Conservation (phyloP, 2,888 invertebrate species). For the Cenopis cana region DNA sequence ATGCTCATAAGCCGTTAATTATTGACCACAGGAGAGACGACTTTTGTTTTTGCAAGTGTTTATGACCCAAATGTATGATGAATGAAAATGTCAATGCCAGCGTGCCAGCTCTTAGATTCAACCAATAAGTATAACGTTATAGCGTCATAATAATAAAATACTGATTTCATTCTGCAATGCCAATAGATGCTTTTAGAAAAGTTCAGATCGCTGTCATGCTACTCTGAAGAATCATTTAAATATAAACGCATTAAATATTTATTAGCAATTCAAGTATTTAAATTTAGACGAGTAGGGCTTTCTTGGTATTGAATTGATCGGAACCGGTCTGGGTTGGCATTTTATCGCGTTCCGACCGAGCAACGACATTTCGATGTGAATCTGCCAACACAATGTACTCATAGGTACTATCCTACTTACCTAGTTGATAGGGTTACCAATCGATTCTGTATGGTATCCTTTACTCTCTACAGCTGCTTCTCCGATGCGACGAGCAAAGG, state of each 20-base stretch:
- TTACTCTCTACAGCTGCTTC: not conserved
- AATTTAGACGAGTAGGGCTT: slow-evolving; percentile 44
- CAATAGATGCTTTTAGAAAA: slow-evolving; percentile 9
- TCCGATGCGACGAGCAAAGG: not conserved
- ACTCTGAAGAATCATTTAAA: slow-evolving; percentile 32
- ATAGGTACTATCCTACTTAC: not conserved
- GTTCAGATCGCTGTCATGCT: slow-evolving; percentile 6
- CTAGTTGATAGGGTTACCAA: slow-evolving; percentile 7
- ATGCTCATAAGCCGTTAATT: no score
- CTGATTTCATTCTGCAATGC: slow-evolving; percentile 1
- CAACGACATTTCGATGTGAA: slow-evolving; percentile 37
- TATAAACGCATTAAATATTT: slow-evolving; percentile 41
- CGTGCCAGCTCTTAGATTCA: not conserved
- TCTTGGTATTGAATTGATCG: slow-evolving; percentile 36
- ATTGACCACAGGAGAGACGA: no score
- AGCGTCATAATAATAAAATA: no score
- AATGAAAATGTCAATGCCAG: not conserved
- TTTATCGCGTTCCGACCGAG: slow-evolving; percentile 33
- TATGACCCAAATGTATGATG: no score
- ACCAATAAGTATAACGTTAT: no score
- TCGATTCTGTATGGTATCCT: not conserved
- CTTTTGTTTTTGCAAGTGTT: no score
- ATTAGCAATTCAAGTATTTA: slow-evolving; percentile 42
- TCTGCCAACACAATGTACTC: slow-evolving; percentile 22
- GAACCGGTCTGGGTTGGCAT: slow-evolving; percentile 38